Percentiles rank a stretch among this genome's conserved stretches.
Evolutionary conservation across 1,140 invertebrate genomes (phyloP).

Genomic region (Monochamus saltuarius): DNA sequence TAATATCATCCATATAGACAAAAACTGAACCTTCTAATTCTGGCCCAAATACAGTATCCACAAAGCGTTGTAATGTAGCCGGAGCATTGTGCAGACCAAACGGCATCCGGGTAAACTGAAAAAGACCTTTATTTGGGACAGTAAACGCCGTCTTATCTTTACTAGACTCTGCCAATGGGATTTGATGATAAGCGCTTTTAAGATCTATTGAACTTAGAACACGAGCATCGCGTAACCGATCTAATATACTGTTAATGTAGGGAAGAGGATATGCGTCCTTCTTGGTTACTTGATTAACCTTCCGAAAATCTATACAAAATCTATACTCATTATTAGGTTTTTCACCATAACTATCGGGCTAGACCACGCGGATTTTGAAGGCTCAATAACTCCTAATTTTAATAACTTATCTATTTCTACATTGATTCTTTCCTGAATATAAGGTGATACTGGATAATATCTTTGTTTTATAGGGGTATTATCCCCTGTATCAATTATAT

Average conservation of each 20-base stretch:
- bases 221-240: conserved; percentile 37
- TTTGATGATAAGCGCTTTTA: conserved; percentile 25
- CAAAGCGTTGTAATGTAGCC: conserved; percentile 48
- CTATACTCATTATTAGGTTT: conserved; percentile 22
- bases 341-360: conserved; percentile 36
- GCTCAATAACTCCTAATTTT: conserved; percentile 29
- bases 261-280: conserved; percentile 30
- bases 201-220: conserved; percentile 39
- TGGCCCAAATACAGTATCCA: conserved; percentile 46
- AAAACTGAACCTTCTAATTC: conserved; percentile 41
- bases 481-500: neutral
- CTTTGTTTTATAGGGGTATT: conserved; percentile 34
- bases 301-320: conserved; percentile 42
- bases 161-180: neutral
- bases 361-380: conserved; percentile 33
- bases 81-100: conserved; percentile 48
- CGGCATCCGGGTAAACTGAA: conserved; percentile 47
- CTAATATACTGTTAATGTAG: conserved; percentile 41
- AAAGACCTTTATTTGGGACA: conserved; percentile 45
- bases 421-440: conserved; percentile 26
- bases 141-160: conserved; percentile 40
- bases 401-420: conserved; percentile 36
- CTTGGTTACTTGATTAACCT: conserved; percentile 42
- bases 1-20: conserved; percentile 46
- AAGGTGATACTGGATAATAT: conserved; percentile 32